These are phyloP conservation scores for Xenopus borealis DNA, from an alignment of 2,113 vertebrate species.

Conservation along the genomic window DNA sequence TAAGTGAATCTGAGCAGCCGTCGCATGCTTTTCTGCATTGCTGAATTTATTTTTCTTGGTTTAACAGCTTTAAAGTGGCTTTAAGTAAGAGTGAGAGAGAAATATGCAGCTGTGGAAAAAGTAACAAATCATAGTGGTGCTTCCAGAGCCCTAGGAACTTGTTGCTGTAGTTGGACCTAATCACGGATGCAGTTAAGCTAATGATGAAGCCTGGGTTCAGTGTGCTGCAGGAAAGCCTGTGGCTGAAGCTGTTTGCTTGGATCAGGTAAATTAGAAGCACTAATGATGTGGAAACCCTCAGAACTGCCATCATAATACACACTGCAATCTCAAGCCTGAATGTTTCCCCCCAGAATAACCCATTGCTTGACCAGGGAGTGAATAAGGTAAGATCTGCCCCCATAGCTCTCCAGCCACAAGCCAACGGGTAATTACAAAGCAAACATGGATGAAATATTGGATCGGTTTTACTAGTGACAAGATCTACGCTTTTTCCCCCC, in stretches of 20 bases:
- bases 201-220: slow-evolving; percentile 19
- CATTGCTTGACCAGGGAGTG: slow-evolving; percentile 22
- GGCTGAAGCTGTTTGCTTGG: slow-evolving; percentile 13
- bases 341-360: slow-evolving; percentile 11
- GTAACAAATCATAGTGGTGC: slow-evolving; percentile 49
- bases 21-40: slow-evolving; percentile 1
- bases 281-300: slow-evolving; percentile 4
- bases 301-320: slow-evolving; percentile 7
- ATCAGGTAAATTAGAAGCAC: slow-evolving; percentile 37
- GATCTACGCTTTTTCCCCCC: slow-evolving; percentile 63
- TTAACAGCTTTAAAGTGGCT: slow-evolving; percentile 54
- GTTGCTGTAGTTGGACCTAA: background rate
- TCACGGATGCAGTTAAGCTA: background rate
- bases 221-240: slow-evolving; percentile 8
- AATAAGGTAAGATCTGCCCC: slow-evolving; percentile 35
- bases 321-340: slow-evolving; percentile 16
- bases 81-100: slow-evolving; percentile 48
- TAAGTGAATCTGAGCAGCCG: slow-evolving; percentile 25
- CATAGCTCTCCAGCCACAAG: slow-evolving; percentile 56
- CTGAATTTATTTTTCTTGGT: slow-evolving; percentile 48
- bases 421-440: slow-evolving; percentile 65
- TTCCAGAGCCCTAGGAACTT: slow-evolving; percentile 30
- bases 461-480: slow-evolving; percentile 61
- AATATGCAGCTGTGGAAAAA: slow-evolving; percentile 56
- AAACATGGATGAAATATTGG: slow-evolving; percentile 70